Conservation (phyloP, 2,888 invertebrate genomes). For the Xylota segnis region DNA sequence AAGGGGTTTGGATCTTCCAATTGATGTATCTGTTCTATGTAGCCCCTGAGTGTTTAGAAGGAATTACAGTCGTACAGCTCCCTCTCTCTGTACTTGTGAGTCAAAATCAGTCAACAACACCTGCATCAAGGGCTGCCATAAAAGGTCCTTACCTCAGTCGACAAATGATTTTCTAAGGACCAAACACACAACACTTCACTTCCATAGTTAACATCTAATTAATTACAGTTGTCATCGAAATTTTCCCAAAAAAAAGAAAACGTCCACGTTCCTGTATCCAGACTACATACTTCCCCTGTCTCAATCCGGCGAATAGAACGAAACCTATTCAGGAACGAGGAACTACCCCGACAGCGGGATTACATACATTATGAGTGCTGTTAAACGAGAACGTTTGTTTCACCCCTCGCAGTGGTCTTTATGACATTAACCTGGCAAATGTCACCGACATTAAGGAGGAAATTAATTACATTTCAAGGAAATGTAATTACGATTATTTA, state of each 20-base stretch:
- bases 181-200: conserved; percentile 5
- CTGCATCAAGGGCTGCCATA: not conserved
- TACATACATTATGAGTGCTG: conserved; percentile 49
- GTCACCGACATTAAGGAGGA: conserved; percentile 72
- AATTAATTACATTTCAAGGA: conserved; percentile 73
- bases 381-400: conserved; percentile 52
- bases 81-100: too few species aligned
- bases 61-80: too few species aligned
- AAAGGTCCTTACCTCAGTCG: not conserved
- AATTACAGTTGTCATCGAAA: conserved; percentile 64
- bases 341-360: conserved; percentile 29
- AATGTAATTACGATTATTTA: conserved; percentile 76
- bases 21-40: too few species aligned
- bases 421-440: conserved; percentile 75
- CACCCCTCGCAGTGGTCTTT: conserved; percentile 47
- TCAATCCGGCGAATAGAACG: conserved; percentile 1
- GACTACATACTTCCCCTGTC: not conserved
- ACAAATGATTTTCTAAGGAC: not conserved
- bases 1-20: too few species aligned
- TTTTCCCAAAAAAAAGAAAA: not conserved
- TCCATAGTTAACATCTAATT: conserved; percentile 47
- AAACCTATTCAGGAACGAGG: not conserved
- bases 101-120: conserved; percentile 4
- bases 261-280: not conserved
- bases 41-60: too few species aligned